Evolutionary conservation across 2,888 invertebrate genomes (phyloP).

Genomic region (Calameuta pallipes): DNA sequence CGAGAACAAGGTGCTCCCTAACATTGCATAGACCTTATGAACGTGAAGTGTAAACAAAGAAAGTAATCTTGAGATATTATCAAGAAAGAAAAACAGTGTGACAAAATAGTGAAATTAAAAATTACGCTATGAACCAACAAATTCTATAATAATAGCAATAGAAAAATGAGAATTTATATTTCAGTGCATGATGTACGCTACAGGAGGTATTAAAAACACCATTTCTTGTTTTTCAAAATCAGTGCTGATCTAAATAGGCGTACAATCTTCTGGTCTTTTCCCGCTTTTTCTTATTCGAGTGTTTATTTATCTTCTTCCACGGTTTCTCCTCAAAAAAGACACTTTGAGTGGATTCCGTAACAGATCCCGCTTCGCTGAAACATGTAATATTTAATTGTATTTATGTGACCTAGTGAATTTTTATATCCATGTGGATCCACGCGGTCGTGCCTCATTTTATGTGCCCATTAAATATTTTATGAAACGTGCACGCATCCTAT

Average conservation of each 20-base stretch:
- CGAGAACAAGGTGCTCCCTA: too few species aligned
- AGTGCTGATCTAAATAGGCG: conserved; percentile 86
- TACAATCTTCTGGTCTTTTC: conserved; percentile 92
- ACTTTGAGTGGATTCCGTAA: conserved; percentile 40
- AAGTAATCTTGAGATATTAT: conserved; percentile 13
- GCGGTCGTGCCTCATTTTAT: too few species aligned
- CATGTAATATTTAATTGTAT: conserved; percentile 11
- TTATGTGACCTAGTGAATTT: background rate
- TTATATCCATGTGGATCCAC: conserved; percentile 4
- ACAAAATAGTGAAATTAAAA: conserved; percentile 2
- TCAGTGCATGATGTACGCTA: too few species aligned
- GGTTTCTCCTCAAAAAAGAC: conserved; percentile 69
- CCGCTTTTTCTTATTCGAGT: conserved; percentile 88
- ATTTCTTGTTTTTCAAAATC: conserved; percentile 30
- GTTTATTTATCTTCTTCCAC: conserved; percentile 86
- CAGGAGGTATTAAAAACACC: too few species aligned
- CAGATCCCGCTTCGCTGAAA: conserved; percentile 37
- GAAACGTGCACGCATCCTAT: too few species aligned
- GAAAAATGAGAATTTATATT: too few species aligned
- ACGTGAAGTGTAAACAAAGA: conserved; percentile 11
- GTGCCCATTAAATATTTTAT: too few species aligned
- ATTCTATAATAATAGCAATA: too few species aligned
- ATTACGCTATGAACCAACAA: background rate
- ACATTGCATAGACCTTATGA: too few species aligned
- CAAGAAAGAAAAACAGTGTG: conserved; percentile 4